Base-by-base conservation (phyloP, 2,797 vertebrate species). In the Dermochelys coriacea region DNA sequence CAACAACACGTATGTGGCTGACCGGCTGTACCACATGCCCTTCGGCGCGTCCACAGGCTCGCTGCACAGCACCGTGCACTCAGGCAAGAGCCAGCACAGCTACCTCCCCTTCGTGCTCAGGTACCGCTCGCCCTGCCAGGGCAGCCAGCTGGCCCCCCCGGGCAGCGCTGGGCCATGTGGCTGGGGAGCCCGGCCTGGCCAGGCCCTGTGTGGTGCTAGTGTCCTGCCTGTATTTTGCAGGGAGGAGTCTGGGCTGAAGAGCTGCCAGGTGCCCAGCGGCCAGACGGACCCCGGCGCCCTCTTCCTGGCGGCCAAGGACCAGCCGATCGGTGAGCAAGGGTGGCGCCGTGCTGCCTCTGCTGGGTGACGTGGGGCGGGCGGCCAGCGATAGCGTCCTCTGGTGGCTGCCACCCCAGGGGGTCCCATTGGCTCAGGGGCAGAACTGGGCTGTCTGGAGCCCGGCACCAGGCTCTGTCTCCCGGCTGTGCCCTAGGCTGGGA, bases 41-140 rank as follows among this genome's bases (percentile, higher is more conserved):
- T 98, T 98, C 0, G 98, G 98, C 2, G 99, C 99, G 88, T 99
- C 99, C 49, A 99, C 98, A 0, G 98, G 98, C 55, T 99, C 99
- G 37, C 98, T 99, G 95, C 99, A 99, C 78, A 99, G 99, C 88
- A 99, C 99, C n/a, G 97, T 99, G 92, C 99, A 99, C 95, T 99
- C 99, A 2, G 98, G 98, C 92, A 99, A 99, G 98, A 99, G 99
- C 92, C 99, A 99, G 95, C 99, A 99, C 97, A 99, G 99, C 98
- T 99, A 99, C 84, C 98, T 99, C 59, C 99, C 99, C 4, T 99
- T 99, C 81, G 98, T 99, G 94, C 98, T 99, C 84, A 98, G 99
- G 99, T 99, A 96, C 15, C 7, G 23, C 21, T 5, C 37, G 8
- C 31, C 59, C 31, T 16, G 12, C 55, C 59, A 18, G 7, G 31